Percentiles rank a stretch among this genome's conserved stretches.
These are phyloP conservation scores for Melanotaenia nigrans DNA, from an alignment of 2,797 vertebrate genomes.

Conservation along the genomic window DNA sequence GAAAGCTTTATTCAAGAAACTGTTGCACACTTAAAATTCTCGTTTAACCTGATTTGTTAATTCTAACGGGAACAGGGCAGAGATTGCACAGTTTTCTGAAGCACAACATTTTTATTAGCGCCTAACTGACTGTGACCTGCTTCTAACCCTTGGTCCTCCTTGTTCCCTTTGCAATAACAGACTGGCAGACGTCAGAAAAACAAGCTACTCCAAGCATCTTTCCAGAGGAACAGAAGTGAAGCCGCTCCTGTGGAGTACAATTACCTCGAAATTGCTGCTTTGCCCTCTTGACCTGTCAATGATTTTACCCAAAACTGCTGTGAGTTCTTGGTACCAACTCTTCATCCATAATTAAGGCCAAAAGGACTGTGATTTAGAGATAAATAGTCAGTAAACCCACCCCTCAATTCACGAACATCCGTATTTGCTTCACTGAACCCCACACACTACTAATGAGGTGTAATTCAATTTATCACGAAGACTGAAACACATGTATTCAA, in stretches of 20 bases:
- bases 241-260: slow-evolving; percentile 71
- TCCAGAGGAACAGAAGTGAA: slow-evolving; percentile 51
- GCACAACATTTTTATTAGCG: slow-evolving; percentile 41
- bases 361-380: slow-evolving; percentile 31
- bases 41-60: slow-evolving; percentile 26
- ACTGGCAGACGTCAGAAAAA: slow-evolving; percentile 56
- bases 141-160: slow-evolving; percentile 58
- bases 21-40: slow-evolving; percentile 5
- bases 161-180: slow-evolving; percentile 66
- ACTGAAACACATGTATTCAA: slow-evolving; percentile 37
- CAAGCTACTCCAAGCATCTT: slow-evolving; percentile 51
- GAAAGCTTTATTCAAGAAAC: slow-evolving; percentile 3
- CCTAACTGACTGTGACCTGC: slow-evolving; percentile 33
- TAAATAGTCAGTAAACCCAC: slow-evolving; percentile 40
- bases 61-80: slow-evolving; percentile 35
- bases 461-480: slow-evolving; percentile 45
- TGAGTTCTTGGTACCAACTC: slow-evolving; percentile 52
- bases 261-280: slow-evolving; percentile 66
- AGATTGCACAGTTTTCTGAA: slow-evolving; percentile 26
- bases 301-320: slow-evolving; percentile 73
- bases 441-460: slow-evolving; percentile 39
- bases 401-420: slow-evolving; percentile 38
- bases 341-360: slow-evolving; percentile 22
- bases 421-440: slow-evolving; percentile 37
- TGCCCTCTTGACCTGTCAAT: slow-evolving; percentile 54